Evolutionary conservation across 1,140 invertebrate species (phyloP).

Genomic region (Eufriesea mexicana): DNA sequence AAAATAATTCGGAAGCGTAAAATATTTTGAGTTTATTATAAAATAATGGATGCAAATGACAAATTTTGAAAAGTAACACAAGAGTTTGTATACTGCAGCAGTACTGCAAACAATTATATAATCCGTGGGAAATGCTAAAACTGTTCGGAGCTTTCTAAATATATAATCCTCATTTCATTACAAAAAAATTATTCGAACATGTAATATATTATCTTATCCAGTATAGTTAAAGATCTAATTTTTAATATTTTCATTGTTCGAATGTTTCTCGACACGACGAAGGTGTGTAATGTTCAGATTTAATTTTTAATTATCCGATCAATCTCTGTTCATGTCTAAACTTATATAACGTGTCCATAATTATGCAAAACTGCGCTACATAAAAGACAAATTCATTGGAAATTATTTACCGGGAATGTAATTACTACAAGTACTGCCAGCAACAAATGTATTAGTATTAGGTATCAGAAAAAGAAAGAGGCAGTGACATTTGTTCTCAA

Average conservation of each 20-base stretch:
- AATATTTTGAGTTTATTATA: constrained; percentile 5
- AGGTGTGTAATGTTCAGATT: constrained; percentile 28
- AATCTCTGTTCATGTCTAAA: constrained; percentile 21
- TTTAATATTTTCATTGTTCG: constrained; percentile 39
- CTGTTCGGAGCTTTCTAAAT: neutral
- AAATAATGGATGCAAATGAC: neutral
- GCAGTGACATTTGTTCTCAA: constrained; percentile 31
- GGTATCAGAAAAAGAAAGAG: constrained; percentile 25
- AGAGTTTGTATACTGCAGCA: neutral
- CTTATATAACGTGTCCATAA: constrained; percentile 39
- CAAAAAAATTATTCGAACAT: constrained; percentile 27
- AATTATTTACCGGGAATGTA: constrained; percentile 36
- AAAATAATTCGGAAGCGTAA: constrained; percentile 25
- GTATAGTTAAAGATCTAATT: constrained; percentile 25
- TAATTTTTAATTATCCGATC: constrained; percentile 30
- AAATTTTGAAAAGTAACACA: neutral
- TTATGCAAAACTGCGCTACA: constrained; percentile 35
- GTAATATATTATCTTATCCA: constrained; percentile 22
- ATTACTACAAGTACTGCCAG: constrained; percentile 44
- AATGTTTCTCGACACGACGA: constrained; percentile 20
- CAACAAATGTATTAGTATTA: constrained; percentile 45
- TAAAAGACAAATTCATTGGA: constrained; percentile 43
- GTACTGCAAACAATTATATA: neutral
- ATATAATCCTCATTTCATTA: constrained; percentile 14
- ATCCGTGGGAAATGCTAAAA: constrained; percentile 2